A percentile compares a stretch with the other conserved stretches of the same genome.
Conservation (phyloP, 2,888 invertebrate genomes). For the Drosophila subquinaria region DNA sequence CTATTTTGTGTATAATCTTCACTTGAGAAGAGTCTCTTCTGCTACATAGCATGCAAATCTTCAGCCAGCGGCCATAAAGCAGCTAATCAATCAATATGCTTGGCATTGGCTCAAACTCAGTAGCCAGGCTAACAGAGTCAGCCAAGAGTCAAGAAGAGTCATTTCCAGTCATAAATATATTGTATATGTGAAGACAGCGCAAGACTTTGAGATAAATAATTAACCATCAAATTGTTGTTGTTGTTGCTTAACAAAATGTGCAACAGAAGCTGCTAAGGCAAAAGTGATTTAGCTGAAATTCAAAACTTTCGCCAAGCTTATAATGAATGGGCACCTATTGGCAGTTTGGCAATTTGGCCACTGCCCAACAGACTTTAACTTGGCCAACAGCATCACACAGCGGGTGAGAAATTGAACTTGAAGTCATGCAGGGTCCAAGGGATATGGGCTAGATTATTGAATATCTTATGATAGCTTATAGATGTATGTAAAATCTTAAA, state of each 20-base stretch:
- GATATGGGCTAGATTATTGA: slow-evolving; percentile 1
- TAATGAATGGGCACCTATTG: slow-evolving; percentile 57
- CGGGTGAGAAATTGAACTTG: slow-evolving; percentile 51
- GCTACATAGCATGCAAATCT: slow-evolving; percentile 52
- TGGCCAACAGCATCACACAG: slow-evolving; percentile 32
- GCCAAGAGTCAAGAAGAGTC: slow-evolving; percentile 31
- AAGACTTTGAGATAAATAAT: slow-evolving; percentile 61
- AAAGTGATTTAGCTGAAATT: slow-evolving; percentile 52
- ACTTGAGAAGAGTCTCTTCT: slow-evolving; percentile 1
- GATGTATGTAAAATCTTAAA: neutral
- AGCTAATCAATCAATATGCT: slow-evolving; percentile 62
- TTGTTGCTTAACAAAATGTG: slow-evolving; percentile 50
- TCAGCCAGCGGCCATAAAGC: slow-evolving; percentile 45
- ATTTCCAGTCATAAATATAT: slow-evolving; percentile 41
- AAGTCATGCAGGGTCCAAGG: slow-evolving; percentile 12
- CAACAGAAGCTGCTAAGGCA: slow-evolving; percentile 56
- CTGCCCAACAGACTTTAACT: slow-evolving; percentile 13
- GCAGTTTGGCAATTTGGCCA: slow-evolving; percentile 24
- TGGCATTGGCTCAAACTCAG: slow-evolving; percentile 20
- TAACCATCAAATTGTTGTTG: slow-evolving; percentile 55
- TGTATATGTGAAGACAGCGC: slow-evolving; percentile 35
- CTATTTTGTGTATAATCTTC: slow-evolving; percentile 20
- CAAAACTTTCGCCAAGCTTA: slow-evolving; percentile 68
- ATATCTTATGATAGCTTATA: neutral
- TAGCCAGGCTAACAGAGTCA: slow-evolving; percentile 20